These are phyloP conservation scores for Listronotus oregonensis DNA, from an alignment of 1,140 invertebrate species.

Conservation along the genomic window DNA sequence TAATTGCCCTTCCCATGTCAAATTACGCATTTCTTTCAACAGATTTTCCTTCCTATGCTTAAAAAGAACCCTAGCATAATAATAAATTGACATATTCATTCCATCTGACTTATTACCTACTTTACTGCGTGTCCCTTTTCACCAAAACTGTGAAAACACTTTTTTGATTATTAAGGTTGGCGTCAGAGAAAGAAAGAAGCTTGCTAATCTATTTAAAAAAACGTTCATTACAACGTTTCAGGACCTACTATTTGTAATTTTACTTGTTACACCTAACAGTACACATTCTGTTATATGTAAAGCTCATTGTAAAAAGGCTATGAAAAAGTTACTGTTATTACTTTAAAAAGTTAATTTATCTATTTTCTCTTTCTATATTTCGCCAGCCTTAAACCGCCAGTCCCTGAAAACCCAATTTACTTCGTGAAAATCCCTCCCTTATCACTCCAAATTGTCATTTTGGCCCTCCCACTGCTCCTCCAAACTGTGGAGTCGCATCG, in stretches of 20 bases:
- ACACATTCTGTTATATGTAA: no score
- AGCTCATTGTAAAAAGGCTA: no score
- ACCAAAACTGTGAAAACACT: conserved; percentile 30
- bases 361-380: not conserved
- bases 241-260: not conserved
- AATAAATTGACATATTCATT: conserved; percentile 33
- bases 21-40: conserved; percentile 18
- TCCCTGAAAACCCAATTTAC: conserved; percentile 31
- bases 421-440: conserved; percentile 32
- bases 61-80: conserved; percentile 25
- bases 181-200: not conserved
- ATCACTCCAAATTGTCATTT: conserved; percentile 35
- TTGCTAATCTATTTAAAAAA: no score
- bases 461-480: conserved; percentile 26
- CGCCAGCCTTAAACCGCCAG: conserved; percentile 13
- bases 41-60: conserved; percentile 14
- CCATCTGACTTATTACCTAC: conserved; percentile 34
- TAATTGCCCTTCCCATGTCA: conserved; percentile 1
- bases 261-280: no score
- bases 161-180: conserved; percentile 35
- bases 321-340: no score
- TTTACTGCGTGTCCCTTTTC: conserved; percentile 34
- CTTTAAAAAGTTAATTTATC: no score
- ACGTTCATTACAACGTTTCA: not conserved
- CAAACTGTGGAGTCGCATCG: conserved; percentile 28